Evolutionary conservation across 2,797 vertebrate species (phyloP).

Genomic region (Hemitrygon akajei): DNA sequence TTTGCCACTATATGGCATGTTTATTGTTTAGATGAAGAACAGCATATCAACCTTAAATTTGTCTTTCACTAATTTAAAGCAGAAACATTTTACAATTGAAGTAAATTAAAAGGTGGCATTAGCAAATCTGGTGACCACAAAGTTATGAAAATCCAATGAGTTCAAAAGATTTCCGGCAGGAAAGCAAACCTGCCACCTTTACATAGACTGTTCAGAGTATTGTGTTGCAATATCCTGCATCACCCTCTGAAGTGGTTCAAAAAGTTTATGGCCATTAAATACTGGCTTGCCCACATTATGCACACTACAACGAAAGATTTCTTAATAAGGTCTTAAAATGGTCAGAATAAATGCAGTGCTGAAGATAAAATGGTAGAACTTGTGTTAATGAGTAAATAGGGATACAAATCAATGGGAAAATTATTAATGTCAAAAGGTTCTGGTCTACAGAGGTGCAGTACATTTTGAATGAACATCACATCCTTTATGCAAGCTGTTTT

Average conservation of each 20-base stretch:
- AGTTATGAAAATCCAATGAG: not conserved
- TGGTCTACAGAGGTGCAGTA: too few species aligned
- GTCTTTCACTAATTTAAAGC: not conserved
- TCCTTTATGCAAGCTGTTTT: too few species aligned
- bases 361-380: not conserved
- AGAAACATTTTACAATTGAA: too few species aligned
- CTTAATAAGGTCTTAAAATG: not conserved
- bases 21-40: not conserved
- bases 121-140: not conserved
- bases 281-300: not conserved
- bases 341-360: not conserved
- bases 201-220: not conserved
- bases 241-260: not conserved
- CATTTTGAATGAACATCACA: too few species aligned
- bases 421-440: too few species aligned
- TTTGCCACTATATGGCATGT: not conserved
- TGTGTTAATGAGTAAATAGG: not conserved
- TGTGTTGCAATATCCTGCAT: not conserved
- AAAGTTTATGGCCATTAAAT: not conserved
- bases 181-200: not conserved
- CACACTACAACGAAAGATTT: not conserved
- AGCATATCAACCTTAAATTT: not conserved
- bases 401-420: not conserved
- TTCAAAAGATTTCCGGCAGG: not conserved
- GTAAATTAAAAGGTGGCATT: not conserved